Base-by-base conservation (phyloP, 2,888 invertebrate species). In the Spicauda simplicius region DNA sequence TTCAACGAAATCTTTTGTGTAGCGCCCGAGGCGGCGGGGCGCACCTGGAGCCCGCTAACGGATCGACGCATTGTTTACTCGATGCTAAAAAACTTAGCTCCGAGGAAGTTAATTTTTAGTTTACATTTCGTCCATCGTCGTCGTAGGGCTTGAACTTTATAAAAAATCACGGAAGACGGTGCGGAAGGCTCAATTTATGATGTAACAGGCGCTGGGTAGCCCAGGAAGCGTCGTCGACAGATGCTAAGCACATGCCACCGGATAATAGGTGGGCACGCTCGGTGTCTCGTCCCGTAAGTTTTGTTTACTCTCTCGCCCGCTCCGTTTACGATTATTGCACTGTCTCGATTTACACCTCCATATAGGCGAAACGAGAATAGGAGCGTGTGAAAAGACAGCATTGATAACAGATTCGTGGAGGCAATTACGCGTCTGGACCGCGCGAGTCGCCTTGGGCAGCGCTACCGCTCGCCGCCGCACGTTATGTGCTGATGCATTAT, bases 151-250 rank as follows among this genome's bases (percentile, higher is more conserved):
- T 83, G 83, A 83, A 78, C 77, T 76, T 76, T 75, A 77, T 87
- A 89, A 92, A 92, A 91, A 92, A 87, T 85, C 84, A 84, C 85
- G 90, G 90, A 89, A 90, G 88, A 83, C 80, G 82, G 82, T 80
- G 88, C 91, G 92, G 90, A 91, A 92, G 90, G 87, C 80, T 88
- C 86, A 81, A 88, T 91, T 91, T 93, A 91, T 91, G 91, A 90
- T 86, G 83, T 84, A 86, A 86, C 88, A 85, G 82, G 82, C 85
- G 81, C 79, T 76, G 80, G 60, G 12, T 33, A 53, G 60, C 18
- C 84, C 89, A 89, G 92, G 92, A 91, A 86, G 86, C 81, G 74
- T 76, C 81, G 90, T 81, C 85, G 93, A 93, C 93, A 93, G 93
- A 93, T 87, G 90, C 84, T 81, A 74, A 80, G 85, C 93, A 93